A percentile compares a stretch with the other conserved stretches of the same genome.
Conservation (phyloP, 2,113 vertebrate species). For the Alligator sinensis region DNA sequence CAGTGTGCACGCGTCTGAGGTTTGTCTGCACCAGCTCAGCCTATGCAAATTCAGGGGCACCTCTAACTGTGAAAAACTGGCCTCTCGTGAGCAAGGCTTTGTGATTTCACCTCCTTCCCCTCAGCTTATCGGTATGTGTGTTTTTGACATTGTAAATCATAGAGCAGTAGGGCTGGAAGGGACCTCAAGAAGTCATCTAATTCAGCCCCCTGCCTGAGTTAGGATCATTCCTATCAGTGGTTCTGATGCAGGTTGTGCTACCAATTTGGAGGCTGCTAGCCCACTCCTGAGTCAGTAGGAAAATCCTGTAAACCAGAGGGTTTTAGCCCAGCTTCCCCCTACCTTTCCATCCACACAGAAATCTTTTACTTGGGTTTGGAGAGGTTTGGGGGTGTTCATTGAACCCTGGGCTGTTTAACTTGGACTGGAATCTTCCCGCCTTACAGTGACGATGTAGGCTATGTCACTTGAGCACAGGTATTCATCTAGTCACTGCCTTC, state of each 20-base stretch:
- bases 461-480: accelerated
- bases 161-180: not conserved
- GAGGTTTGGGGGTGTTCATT: not conserved
- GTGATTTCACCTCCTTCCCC: not conserved
- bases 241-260: not conserved
- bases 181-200: no score
- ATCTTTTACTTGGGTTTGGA: not conserved
- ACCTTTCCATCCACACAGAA: not conserved
- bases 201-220: no score
- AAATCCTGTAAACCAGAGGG: not conserved
- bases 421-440: accelerated
- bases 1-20: not conserved
- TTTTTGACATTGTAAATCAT: accelerated
- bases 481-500: accelerated
- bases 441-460: not conserved
- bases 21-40: accelerated
- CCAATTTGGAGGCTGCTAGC: not conserved
- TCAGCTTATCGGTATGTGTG: not conserved
- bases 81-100: not conserved
- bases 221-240: not conserved
- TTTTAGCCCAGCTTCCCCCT: not conserved
- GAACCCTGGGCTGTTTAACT: not conserved
- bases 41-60: not conserved
- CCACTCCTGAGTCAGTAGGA: not conserved
- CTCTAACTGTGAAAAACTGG: not conserved